These are phyloP conservation scores for Penaeus vannamei DNA, from an alignment of 1,140 invertebrate species.

Conservation along the genomic window DNA sequence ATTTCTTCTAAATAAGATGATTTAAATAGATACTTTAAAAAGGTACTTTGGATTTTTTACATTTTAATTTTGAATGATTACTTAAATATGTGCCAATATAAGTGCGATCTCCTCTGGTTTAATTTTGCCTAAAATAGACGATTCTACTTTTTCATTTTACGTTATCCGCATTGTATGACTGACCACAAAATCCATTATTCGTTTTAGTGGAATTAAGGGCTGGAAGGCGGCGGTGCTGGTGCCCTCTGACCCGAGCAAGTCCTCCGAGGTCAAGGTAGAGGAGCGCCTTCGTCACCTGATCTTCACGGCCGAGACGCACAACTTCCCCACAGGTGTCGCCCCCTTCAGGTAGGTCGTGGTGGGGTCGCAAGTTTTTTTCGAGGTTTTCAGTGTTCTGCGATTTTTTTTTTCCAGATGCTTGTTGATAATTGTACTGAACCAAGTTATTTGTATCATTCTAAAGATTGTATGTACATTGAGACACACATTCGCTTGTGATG, in stretches of 20 bases:
- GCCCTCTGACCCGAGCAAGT: constrained; percentile 76
- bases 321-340: constrained; percentile 96
- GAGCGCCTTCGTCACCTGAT: constrained; percentile 88
- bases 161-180: too few species aligned
- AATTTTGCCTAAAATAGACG: background rate
- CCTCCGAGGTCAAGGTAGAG: constrained; percentile 79
- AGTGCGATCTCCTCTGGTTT: background rate
- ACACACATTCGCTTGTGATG: too few species aligned
- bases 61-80: background rate
- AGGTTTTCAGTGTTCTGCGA: too few species aligned
- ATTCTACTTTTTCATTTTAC: too few species aligned
- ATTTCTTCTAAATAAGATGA: too few species aligned
- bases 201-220: constrained; percentile 88
- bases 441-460: background rate
- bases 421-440: too few species aligned
- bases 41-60: too few species aligned
- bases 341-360: constrained; percentile 79
- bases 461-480: too few species aligned
- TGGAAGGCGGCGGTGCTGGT: constrained; percentile 80
- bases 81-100: background rate
- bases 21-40: too few species aligned
- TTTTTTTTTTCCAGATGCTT: too few species aligned
- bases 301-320: constrained; percentile 98
- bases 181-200: background rate
- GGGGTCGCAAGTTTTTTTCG: background rate